Evolutionary conservation across 35 echinoderm and acorn worm species (phyloP).

Genomic region (Hemicentrotus pulcherrimus): DNA sequence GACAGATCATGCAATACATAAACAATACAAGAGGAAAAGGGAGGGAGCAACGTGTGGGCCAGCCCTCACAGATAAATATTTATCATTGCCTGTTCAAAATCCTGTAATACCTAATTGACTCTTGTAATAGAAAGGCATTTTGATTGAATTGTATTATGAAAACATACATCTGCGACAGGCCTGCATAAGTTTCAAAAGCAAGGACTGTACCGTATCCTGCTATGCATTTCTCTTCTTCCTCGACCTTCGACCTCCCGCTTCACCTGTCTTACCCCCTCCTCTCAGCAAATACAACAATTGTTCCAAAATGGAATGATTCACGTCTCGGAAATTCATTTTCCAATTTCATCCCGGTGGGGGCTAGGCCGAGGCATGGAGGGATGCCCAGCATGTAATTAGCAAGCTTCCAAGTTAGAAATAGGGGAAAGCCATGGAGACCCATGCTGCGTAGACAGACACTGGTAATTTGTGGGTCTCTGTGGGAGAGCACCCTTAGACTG

Average conservation of each 20-base stretch:
- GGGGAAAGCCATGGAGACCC: neutral
- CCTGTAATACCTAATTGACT: no score
- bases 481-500: neutral
- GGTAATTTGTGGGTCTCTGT: neutral
- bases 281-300: constrained; percentile 4
- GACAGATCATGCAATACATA: no score
- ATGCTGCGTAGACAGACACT: constrained; percentile 14
- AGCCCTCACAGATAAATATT: no score
- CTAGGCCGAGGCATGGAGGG: neutral
- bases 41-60: no score
- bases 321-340: constrained; percentile 31
- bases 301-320: constrained; percentile 3
- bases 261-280: constrained; percentile 3
- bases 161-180: no score
- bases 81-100: no score
- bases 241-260: neutral
- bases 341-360: neutral
- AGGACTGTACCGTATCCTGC: neutral
- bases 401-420: neutral
- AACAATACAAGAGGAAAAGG: no score
- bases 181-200: neutral
- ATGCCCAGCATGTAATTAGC: constrained; percentile 25
- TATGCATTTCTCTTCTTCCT: neutral
- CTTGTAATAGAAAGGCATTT: no score
- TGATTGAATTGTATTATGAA: no score